phyloP scores from a whole-genome alignment of 2,888 invertebrate species.

The Aphodius granarius region DNA sequence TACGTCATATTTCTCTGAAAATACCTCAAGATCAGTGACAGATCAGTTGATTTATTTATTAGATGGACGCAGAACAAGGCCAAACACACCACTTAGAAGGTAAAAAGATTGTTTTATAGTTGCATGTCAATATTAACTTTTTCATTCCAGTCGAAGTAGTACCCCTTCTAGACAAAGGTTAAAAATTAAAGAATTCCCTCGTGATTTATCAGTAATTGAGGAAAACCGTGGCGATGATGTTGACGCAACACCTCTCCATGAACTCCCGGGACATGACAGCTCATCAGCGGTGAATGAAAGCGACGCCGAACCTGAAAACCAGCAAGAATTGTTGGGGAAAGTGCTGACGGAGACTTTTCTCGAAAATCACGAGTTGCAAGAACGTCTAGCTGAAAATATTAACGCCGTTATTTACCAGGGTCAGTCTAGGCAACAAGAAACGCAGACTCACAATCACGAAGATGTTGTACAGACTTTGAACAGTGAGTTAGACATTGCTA shows the following conservation, averaged over 20 bases:
- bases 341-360: constrained; percentile 50
- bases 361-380: constrained; percentile 57
- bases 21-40: constrained; percentile 36
- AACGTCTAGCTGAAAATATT: constrained; percentile 59
- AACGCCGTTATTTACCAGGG: constrained; percentile 40
- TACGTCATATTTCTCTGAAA: constrained; percentile 44
- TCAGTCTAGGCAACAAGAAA: not conserved
- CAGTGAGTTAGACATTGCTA: constrained; percentile 52
- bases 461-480: not conserved
- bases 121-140: not conserved
- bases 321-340: constrained; percentile 20
- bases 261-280: constrained; percentile 34
- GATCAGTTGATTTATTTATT: constrained; percentile 46
- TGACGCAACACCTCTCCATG: constrained; percentile 35
- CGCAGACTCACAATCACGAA: not conserved
- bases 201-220: constrained; percentile 21
- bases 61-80: constrained; percentile 31
- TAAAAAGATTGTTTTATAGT: not conserved
- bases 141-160: constrained; percentile 22
- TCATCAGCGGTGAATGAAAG: constrained; percentile 5
- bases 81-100: constrained; percentile 21
- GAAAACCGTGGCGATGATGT: constrained; percentile 23
- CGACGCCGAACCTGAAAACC: constrained; percentile 22
- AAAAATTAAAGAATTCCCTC: constrained; percentile 14
- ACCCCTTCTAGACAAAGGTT: constrained; percentile 15